phyloP scores from a whole-genome alignment of 1,140 invertebrate species.

The Sipha flava region DNA sequence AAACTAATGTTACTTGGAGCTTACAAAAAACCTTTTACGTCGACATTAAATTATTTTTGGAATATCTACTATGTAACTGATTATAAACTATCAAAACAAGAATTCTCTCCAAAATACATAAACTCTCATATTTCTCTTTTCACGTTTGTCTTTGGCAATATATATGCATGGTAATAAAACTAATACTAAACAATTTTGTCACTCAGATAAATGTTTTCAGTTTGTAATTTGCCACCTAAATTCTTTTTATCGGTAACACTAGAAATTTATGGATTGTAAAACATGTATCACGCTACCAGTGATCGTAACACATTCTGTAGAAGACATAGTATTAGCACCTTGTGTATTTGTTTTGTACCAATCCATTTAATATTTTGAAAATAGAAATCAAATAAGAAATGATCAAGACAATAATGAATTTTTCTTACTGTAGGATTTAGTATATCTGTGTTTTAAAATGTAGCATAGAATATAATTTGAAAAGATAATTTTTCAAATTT shows the following conservation, averaged over 20 bases:
- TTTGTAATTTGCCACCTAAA: slow-evolving; percentile 16
- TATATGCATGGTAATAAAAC: background rate
- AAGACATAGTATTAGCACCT: background rate
- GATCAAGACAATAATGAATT: background rate
- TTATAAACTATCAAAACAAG: background rate
- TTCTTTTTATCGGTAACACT: slow-evolving; percentile 5
- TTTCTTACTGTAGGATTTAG: too few species aligned
- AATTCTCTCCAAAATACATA: background rate
- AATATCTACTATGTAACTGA: too few species aligned
- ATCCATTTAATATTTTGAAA: background rate
- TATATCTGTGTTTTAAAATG: too few species aligned
- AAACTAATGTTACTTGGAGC: too few species aligned
- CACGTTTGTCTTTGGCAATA: background rate
- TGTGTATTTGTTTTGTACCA: background rate
- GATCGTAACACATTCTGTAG: background rate
- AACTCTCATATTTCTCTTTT: background rate
- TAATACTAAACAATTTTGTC: slow-evolving; percentile 1
- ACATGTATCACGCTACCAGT: background rate
- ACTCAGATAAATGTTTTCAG: slow-evolving; percentile 1
- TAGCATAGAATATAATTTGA: too few species aligned
- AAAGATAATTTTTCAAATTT: too few species aligned
- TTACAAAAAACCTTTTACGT: too few species aligned
- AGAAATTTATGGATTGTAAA: slow-evolving; percentile 7
- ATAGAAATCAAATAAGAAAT: background rate
- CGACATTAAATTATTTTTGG: too few species aligned